Evolutionary conservation across 1,140 invertebrate species (phyloP).

Genomic region (Macrosteles quadrilineatus): DNA sequence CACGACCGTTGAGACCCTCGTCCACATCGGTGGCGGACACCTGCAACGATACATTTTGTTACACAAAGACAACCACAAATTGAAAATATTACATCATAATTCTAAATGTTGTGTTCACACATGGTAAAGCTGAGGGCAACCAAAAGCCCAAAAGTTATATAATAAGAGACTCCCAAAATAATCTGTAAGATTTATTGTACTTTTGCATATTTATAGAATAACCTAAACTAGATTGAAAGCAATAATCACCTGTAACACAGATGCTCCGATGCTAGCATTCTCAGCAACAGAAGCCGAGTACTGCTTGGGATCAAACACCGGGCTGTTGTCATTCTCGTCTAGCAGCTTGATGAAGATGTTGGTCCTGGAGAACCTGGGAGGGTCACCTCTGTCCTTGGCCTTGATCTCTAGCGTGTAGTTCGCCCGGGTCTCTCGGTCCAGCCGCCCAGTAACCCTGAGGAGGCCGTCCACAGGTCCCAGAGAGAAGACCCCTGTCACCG

Average conservation of each 20-base stretch:
- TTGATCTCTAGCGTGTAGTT: constrained; percentile 79
- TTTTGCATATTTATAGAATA: too few species aligned
- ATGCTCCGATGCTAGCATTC: constrained; percentile 90
- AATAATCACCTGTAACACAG: constrained; percentile 81
- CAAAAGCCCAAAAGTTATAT: too few species aligned
- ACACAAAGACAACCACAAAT: too few species aligned
- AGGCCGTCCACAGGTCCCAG: constrained; percentile 87
- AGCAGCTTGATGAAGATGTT: constrained; percentile 73
- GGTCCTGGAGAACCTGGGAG: constrained; percentile 69
- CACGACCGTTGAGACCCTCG: constrained; percentile 82
- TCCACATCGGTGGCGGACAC: constrained; percentile 92
- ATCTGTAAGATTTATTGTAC: too few species aligned
- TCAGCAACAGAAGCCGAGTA: constrained; percentile 88
- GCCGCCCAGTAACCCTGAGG: constrained; percentile 72
- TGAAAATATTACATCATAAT: too few species aligned
- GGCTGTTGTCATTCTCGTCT: constrained; percentile 94
- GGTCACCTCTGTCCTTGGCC: constrained; percentile 87
- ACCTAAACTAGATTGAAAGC: too few species aligned
- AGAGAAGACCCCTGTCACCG: constrained; percentile 66
- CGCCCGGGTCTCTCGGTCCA: constrained; percentile 83
- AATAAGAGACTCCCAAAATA: too few species aligned
- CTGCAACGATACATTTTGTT: too few species aligned
- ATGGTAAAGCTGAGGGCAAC: too few species aligned
- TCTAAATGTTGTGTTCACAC: too few species aligned
- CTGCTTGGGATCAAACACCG: constrained; percentile 83